Base-by-base conservation (phyloP, 1,140 invertebrate species). In the Ostrea denselamellosa region DNA sequence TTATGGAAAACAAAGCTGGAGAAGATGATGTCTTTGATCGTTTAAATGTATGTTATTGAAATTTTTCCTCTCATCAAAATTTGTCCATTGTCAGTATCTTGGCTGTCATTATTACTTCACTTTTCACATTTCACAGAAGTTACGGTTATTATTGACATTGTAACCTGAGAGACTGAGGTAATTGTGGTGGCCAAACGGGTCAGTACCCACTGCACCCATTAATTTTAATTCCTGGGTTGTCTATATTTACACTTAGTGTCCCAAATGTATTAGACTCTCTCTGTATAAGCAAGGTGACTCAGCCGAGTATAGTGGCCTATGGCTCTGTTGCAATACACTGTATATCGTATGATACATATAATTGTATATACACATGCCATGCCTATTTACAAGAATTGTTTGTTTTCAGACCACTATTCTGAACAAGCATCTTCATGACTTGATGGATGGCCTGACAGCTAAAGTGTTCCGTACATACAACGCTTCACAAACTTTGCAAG, bases 401-500 rank as follows among this genome's bases (percentile, higher is more conserved):
- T 89, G 10, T 83, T 62, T 92, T 93, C 92, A 97, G 96, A 99
- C 99, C 0, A 96, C 97, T 91, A 97, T 98, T 87, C 96, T 99
- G 92, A 99, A 99, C 95, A 98, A 99, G 94, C 98, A 99, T 96
- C 95, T 99, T 88, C 98, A 98, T 93, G 98, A 98, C 93, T 95
- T 99, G 91, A 99, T 99, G 99, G 98, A 98, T 92, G 99, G 99
- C 84, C 96, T 99, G 65, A 99, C 99, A 88, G 99, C 99, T 25
- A 99, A 99, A 96, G 99, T 99, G 86, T 99, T 99, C 96, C 98
- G 99, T 97, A 99, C 99, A 19, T 99, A 98, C 94, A 99, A 99
- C 95, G 99, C 99, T 83, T 99, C 99, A 17, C 97, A 97, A 93
- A 99, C 99, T 83, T 96, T 99, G 85, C 99, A 99, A 95, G 97